Percentiles rank a stretch among this genome's conserved stretches.
Conservation (phyloP, 2,113 vertebrate species). For the Okapia johnstoni region DNA sequence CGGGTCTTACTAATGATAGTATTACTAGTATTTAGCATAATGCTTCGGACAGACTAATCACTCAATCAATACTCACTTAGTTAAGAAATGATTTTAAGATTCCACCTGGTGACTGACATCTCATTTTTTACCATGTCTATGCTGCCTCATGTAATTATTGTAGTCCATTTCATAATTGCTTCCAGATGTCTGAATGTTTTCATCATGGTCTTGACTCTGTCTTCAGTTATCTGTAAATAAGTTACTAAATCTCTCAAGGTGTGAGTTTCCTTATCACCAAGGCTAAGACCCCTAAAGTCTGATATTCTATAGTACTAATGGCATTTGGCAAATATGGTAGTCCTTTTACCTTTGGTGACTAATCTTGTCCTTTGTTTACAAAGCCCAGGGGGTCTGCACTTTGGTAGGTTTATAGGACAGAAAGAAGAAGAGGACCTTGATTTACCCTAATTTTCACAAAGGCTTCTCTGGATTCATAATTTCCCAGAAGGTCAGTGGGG, state of each 20-base stretch:
- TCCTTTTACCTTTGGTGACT: neutral
- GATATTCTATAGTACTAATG: neutral
- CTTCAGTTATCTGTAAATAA: neutral
- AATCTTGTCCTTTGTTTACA: neutral
- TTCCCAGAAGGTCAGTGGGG: neutral
- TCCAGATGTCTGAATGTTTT: neutral
- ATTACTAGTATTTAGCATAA: neutral
- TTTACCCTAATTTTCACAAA: neutral
- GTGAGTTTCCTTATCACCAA: neutral
- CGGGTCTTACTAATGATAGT: neutral
- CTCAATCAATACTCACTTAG: neutral
- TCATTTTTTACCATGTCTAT: neutral
- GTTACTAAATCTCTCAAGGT: neutral
- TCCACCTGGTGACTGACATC: neutral
- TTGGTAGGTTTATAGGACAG: neutral
- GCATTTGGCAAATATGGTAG: neutral
- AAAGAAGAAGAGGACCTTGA: neutral
- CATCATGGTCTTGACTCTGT: neutral
- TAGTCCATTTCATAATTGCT: neutral
- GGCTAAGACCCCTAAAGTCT: neutral
- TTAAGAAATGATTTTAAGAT: neutral
- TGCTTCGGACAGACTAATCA: neutral
- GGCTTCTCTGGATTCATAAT: neutral
- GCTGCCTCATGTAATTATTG: neutral
- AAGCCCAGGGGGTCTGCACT: neutral